phyloP scores from a whole-genome alignment of 2,113 vertebrate species.

The Probosciger aterrimus region DNA sequence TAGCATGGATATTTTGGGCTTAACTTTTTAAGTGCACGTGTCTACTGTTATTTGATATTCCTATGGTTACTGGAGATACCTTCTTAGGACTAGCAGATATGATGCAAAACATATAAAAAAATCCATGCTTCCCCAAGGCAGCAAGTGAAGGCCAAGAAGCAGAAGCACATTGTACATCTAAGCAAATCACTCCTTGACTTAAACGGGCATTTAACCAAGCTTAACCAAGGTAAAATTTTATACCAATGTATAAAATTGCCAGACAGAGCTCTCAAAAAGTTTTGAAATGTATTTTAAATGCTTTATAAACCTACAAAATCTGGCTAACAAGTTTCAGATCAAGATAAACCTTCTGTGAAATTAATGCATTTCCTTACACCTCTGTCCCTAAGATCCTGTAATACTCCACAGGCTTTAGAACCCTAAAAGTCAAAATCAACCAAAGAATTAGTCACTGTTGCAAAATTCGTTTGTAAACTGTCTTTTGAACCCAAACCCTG shows the following conservation, averaged over 20 bases:
- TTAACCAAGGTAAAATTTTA: no score
- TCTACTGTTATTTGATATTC: not conserved
- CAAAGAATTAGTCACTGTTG: not conserved
- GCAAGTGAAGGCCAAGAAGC: not conserved
- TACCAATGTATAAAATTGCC: not conserved
- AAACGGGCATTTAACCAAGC: not conserved
- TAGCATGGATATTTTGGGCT: not conserved
- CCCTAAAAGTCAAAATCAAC: not conserved
- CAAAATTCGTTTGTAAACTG: not conserved
- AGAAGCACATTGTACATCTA: not conserved
- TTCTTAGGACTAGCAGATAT: not conserved
- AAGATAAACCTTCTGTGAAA: not conserved
- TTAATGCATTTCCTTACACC: not conserved
- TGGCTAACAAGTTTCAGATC: not conserved
- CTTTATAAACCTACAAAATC: not conserved
- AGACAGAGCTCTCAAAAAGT: not conserved
- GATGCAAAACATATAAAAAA: not conserved
- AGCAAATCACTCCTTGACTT: not conserved
- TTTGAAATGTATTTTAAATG: not conserved
- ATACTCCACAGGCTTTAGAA: not conserved
- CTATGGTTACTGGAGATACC: not conserved
- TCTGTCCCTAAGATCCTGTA: not conserved
- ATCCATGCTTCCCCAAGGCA: not conserved
- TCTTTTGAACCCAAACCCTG: not conserved
- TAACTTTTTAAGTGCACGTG: not conserved